Percentiles rank a stretch among this genome's conserved stretches.
phyloP scores from a whole-genome alignment of 2,113 vertebrate genomes.

The Tetrax tetrax region DNA sequence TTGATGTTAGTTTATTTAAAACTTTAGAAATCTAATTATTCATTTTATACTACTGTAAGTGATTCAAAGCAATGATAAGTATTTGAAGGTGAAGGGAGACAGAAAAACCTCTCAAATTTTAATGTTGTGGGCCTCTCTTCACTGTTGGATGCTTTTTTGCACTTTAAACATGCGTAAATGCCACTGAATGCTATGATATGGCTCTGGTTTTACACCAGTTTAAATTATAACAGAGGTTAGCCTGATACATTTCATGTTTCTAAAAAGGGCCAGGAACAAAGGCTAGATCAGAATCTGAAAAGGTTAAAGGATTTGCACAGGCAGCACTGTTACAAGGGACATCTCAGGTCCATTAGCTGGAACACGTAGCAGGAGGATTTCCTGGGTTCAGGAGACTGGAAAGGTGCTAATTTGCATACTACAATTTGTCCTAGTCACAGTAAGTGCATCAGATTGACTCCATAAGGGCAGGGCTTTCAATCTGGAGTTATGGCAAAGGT shows the following conservation, averaged over 20 bases:
- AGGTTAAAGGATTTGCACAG: conserved; percentile 39
- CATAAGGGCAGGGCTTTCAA: conserved; percentile 12
- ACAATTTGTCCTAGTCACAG: conserved; percentile 12
- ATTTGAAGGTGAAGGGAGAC: not conserved
- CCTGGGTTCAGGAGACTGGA: conserved; percentile 2
- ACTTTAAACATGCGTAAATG: conserved; percentile 33
- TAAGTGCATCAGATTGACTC: not conserved
- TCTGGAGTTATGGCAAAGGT: conserved; percentile 17
- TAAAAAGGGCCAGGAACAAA: conserved; percentile 30
- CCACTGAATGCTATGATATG: not conserved
- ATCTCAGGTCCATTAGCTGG: conserved; percentile 23
- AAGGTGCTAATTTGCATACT: conserved; percentile 42
- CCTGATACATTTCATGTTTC: not conserved
- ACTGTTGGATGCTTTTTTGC: conserved; percentile 1
- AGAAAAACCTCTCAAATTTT: not conserved
- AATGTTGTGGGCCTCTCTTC: not conserved
- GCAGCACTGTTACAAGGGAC: conserved; percentile 6
- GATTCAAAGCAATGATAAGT: not conserved
- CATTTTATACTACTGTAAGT: not conserved
- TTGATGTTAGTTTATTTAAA: not conserved
- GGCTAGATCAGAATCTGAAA: conserved; percentile 44
- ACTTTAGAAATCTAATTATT: not conserved
- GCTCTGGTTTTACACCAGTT: not conserved
- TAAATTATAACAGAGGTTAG: conserved; percentile 31
- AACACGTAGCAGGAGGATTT: conserved; percentile 20